A percentile compares a stretch with the other conserved stretches of the same genome.
These are phyloP conservation scores for Eidolon dupreanum DNA, from an alignment of 2,797 vertebrate genomes.

Conservation along the genomic window DNA sequence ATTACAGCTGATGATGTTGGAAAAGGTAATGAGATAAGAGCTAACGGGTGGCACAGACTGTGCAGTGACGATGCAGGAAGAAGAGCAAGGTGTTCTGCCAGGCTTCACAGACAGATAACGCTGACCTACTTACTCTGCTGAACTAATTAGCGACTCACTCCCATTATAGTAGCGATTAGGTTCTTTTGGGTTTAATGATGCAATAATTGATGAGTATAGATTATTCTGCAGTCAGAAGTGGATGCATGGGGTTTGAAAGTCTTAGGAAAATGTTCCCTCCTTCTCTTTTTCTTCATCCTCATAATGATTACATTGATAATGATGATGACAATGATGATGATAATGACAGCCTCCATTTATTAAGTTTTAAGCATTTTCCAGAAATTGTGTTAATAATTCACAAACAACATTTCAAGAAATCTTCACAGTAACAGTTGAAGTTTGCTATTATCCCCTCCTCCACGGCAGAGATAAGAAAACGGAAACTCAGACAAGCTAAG, in stretches of 20 bases:
- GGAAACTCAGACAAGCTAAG: neutral
- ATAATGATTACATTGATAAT: neutral
- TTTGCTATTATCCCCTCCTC: neutral
- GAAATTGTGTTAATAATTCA: neutral
- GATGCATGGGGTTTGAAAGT: neutral
- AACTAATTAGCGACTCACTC: neutral
- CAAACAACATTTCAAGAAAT: neutral
- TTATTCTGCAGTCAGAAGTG: neutral
- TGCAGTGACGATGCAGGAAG: neutral
- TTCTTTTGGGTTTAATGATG: neutral
- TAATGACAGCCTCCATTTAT: neutral
- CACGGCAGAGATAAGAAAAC: neutral
- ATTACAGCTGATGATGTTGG: neutral
- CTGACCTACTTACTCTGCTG: neutral
- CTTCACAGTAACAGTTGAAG: neutral
- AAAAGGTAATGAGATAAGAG: neutral
- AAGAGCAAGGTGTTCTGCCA: too few species aligned
- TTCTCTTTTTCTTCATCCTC: neutral
- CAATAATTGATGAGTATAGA: neutral
- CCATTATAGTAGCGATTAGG: neutral
- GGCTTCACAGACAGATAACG: neutral
- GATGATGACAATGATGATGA: too few species aligned
- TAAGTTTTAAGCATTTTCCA: neutral
- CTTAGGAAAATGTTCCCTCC: neutral
- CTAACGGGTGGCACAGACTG: rapidly evolving